phyloP scores from a whole-genome alignment of 2,888 invertebrate species.

The Coleophora deauratella region DNA sequence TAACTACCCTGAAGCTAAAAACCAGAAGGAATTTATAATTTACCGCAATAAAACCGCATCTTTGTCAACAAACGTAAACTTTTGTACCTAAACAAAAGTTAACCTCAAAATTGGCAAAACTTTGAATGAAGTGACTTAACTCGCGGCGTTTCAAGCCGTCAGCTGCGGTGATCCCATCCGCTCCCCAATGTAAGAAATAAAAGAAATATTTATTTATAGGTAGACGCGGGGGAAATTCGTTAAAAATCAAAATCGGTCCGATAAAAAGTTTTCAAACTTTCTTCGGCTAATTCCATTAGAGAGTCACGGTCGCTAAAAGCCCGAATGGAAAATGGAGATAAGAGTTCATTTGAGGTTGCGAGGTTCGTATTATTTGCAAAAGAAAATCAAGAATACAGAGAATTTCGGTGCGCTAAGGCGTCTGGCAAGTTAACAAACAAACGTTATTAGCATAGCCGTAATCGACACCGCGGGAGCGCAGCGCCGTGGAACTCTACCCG shows the following conservation, averaged over 20 bases:
- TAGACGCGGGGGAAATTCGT: constrained; percentile 29
- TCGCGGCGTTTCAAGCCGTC: constrained; percentile 54
- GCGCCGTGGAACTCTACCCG: constrained; percentile 30
- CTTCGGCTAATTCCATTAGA: constrained; percentile 1
- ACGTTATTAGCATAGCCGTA: constrained; percentile 62
- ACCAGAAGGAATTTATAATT: constrained; percentile 24
- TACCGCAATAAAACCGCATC: constrained; percentile 43
- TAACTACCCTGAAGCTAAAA: too few species aligned
- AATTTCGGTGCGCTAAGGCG: constrained; percentile 25
- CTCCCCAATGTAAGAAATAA: constrained; percentile 57
- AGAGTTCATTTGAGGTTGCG: constrained; percentile 38
- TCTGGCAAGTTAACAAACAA: constrained; percentile 59
- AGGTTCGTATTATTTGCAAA: constrained; percentile 35
- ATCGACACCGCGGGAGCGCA: constrained; percentile 54
- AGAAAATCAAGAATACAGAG: constrained; percentile 30
- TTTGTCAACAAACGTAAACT: constrained; percentile 45
- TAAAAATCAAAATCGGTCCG: constrained; percentile 14
- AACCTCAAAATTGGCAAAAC: constrained; percentile 61
- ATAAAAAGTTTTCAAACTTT: constrained; percentile 1
- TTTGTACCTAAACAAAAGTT: constrained; percentile 55
- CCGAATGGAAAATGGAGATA: constrained; percentile 38
- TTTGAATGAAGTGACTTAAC: constrained; percentile 67
- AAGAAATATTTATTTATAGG: constrained; percentile 53
- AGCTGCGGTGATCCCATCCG: constrained; percentile 66
- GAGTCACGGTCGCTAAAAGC: constrained; percentile 17